Percentiles rank a stretch among this genome's conserved stretches.
These are phyloP conservation scores for Pristionchus arcanus DNA, from an alignment of 2,888 invertebrate species.

Conservation along the genomic window DNA sequence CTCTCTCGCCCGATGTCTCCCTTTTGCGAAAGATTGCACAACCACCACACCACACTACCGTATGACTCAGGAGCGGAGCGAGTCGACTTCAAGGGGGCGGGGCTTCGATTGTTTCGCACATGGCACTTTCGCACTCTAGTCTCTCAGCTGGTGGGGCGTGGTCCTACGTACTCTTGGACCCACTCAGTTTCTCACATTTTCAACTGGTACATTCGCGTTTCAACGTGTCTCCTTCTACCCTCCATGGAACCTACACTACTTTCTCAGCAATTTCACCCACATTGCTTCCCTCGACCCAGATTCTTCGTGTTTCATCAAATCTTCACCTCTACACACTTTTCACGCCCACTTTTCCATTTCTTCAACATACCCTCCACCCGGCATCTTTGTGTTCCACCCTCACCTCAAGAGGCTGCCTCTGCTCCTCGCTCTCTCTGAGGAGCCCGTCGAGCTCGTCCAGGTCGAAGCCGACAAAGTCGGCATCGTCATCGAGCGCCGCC, in stretches of 20 bases:
- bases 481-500: neutral
- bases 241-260: neutral
- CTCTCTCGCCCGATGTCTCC: constrained; percentile 10
- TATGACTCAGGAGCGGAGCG: constrained; percentile 7
- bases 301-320: neutral
- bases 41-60: constrained; percentile 39
- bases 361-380: neutral
- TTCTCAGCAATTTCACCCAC: neutral
- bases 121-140: neutral
- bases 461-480: constrained; percentile 34
- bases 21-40: constrained; percentile 53
- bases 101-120: neutral
- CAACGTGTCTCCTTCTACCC: neutral
- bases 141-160: neutral
- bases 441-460: constrained; percentile 30
- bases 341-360: neutral
- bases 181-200: no score
- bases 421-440: neutral
- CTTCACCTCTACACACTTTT: neutral
- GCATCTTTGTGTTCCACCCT: neutral
- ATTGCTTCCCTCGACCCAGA: no score
- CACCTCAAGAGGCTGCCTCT: neutral
- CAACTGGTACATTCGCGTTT: no score
- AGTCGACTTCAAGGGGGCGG: neutral
- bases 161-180: neutral